Evolutionary conservation across 2,113 vertebrate genomes (phyloP).

Genomic region (Myotis yumanensis): DNA sequence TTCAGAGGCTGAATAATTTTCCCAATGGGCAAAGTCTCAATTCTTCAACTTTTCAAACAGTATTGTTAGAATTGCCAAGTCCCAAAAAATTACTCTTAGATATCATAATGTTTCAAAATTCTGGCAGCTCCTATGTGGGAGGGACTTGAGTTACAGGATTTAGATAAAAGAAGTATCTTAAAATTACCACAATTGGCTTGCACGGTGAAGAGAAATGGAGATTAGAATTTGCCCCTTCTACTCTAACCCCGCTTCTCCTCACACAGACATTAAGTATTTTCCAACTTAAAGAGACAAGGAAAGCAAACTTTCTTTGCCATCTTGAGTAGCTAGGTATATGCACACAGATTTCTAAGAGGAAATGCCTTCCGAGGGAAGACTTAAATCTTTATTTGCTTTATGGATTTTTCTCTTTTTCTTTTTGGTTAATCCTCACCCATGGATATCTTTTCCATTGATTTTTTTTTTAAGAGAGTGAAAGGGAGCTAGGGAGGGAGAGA

Average conservation of each 20-base stretch:
- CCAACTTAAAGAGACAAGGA: conserved; percentile 8
- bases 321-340: background rate
- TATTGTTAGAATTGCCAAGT: background rate
- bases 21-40: background rate
- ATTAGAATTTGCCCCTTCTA: background rate
- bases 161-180: conserved; percentile 7
- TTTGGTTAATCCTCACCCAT: no score
- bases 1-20: background rate
- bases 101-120: background rate
- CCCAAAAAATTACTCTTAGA: conserved; percentile 28
- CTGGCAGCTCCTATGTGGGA: background rate
- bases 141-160: background rate
- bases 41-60: conserved; percentile 19
- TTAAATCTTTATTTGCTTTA: conserved; percentile 4
- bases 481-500: no score
- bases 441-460: no score
- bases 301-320: background rate
- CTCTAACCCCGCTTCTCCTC: background rate
- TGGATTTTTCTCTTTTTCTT: background rate
- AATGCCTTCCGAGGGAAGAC: background rate
- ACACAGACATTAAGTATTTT: background rate
- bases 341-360: background rate
- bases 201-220: background rate
- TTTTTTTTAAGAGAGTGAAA: no score
- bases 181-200: background rate